Percentiles rank a stretch among this genome's conserved stretches.
These are phyloP conservation scores for Esox niger DNA, from an alignment of 2,113 vertebrate genomes.

Conservation along the genomic window DNA sequence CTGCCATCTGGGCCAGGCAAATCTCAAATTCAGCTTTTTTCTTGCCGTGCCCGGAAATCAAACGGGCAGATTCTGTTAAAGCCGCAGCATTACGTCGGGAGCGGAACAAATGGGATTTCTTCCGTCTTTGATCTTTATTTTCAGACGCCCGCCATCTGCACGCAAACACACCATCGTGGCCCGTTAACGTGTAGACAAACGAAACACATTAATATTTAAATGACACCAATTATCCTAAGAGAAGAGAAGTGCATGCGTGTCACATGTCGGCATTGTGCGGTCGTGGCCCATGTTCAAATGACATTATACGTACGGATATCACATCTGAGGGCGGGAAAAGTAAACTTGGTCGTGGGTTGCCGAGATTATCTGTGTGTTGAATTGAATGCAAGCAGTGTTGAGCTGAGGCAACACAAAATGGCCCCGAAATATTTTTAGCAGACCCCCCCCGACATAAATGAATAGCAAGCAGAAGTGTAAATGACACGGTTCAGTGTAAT, in stretches of 20 bases:
- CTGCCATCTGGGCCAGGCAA: constrained; percentile 56
- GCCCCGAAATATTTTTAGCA: constrained; percentile 26
- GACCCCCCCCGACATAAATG: constrained; percentile 11
- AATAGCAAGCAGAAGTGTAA: constrained; percentile 10
- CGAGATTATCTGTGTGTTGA: background rate
- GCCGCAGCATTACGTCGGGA: constrained; percentile 57
- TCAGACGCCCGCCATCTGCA: constrained; percentile 69
- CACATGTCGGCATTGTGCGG: constrained; percentile 35
- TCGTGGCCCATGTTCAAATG: constrained; percentile 30
- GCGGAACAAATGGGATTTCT: constrained; percentile 73
- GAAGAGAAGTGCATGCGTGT: constrained; percentile 21
- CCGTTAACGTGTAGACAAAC: constrained; percentile 55
- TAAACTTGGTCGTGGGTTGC: constrained; percentile 2
- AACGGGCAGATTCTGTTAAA: constrained; percentile 59
- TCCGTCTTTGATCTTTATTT: constrained; percentile 74
- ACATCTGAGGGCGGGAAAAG: background rate
- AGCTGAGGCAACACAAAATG: background rate
- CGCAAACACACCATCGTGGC: constrained; percentile 45
- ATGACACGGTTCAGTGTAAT: constrained; percentile 22
- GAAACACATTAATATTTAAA: constrained; percentile 68
- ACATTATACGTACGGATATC: constrained; percentile 28
- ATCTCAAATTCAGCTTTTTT: constrained; percentile 49
- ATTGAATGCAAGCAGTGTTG: background rate
- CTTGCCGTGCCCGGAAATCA: constrained; percentile 50
- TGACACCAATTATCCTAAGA: constrained; percentile 64